Evolutionary conservation across 2,888 invertebrate species (phyloP), one percentile per base, ranked within the genome.

Genomic region (Xanthorhoe designata): DNA sequence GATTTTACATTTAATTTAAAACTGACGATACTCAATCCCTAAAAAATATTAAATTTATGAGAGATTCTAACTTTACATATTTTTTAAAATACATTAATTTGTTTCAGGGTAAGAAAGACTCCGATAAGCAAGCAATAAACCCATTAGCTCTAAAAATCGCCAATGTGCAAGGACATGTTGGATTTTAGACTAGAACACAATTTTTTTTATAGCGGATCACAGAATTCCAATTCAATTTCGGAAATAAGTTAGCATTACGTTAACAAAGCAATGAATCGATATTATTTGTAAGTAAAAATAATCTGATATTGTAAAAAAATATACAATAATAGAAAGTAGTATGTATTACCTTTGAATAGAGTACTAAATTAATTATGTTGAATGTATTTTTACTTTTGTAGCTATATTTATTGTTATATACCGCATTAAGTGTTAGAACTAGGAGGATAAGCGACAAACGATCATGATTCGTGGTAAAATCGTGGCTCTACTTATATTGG

Each of bases 61-160:
- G 5, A 1, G 24, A 47, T 47, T 47, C 47, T 8, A 6, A 15
- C 1, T 5, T 45, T 15, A 47, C 47, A 15, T 53, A 35, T 53
- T 35, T 8, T 35, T 55, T 19, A 24, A 24, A 38, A 9, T 9
- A 35, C 1, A 6, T 71, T 62, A 58, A 56, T 72, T 82, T 77
- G 69, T 86, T 86, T 55, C 80, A 89, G 88, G 75, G 71, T 50
- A 83, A 76, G 65, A 81, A 76, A 42, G 19, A 51, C 8, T 35
- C 24, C 75, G 75, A 47, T 2, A 74, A 69, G 51, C 79, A 80
- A 66, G 80, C 77, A 32, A 68, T 81, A 13, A 85, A 85, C 61
- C 84, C 86, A 2, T 64, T 86, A 19, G 81, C 86, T 7, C 69
- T 89, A 29, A 89, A 86, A 76, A 87, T 89, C 42, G 79, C 78